Evolutionary conservation across 1,140 invertebrate genomes (phyloP), one percentile per base, ranked within the genome.

Genomic region (Drosophila murphyi): DNA sequence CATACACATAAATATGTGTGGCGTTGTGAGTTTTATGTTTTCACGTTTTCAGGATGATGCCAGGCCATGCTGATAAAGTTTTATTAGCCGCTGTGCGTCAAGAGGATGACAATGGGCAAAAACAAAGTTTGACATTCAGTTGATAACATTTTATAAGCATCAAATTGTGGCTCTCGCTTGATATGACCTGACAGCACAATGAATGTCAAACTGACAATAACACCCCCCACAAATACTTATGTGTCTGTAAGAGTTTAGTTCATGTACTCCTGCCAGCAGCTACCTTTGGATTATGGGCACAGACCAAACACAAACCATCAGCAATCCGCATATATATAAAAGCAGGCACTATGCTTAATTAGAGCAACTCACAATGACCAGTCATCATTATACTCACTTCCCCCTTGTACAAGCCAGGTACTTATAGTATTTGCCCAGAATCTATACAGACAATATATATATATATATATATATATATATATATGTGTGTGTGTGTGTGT

Each of bases 71-170:
- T 64, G 62, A 63, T 75, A 85, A 71, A 86, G 69, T 76, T 83
- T 63, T 72, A 72, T 76, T 76, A 55, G 68, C 60, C 51, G 45
- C 55, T 51, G 34, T 45, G 47, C 37, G 70, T n/a, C 37, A 37
- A 72, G 28, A 48, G 31, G 7, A 32, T 28, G 50, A 64, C 78
- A 74, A 72, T 69, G 60, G 71, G 50, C 71, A 54, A 48, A 74
- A 57, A 43, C n/a, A 45, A 52, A 63, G 55, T 82, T 74, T 88
- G 83, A 89, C 83, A 76, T 79, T 73, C 69, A 77, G 71, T 80
- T 88, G 83, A 88, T 77, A 87, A 80, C 80, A 83, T 80, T 80
- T 77, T 78, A 78, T 72, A 77, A 88, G 76, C 85, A 83, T 76
- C 72, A 65, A 75, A 50, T 78, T 76, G 64, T 64, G 80, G 28